Evolutionary conservation across 2,797 vertebrate species (phyloP).

Genomic region (Sebastes vulpes): DNA sequence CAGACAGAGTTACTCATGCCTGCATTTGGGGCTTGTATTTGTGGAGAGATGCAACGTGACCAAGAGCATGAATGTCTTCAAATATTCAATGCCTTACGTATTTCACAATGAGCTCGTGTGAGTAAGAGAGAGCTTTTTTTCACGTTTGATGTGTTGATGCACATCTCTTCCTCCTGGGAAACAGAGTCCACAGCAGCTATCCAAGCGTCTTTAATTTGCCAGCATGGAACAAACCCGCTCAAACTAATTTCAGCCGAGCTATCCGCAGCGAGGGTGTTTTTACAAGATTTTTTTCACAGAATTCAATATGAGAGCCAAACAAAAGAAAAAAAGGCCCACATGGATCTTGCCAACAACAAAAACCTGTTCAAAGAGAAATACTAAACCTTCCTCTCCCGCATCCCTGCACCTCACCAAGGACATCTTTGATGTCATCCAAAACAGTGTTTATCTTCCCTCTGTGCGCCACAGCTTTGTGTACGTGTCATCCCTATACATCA

Average conservation of each 20-base stretch:
- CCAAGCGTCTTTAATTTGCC: conserved; percentile 36
- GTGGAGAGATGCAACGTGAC: conserved; percentile 27
- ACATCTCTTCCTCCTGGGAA: conserved; percentile 21
- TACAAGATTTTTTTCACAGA: background rate
- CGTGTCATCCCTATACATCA: conserved; percentile 7
- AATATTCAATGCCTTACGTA: conserved; percentile 3
- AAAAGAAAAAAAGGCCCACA: conserved; percentile 39
- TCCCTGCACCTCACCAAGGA: conserved; percentile 45
- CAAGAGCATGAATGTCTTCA: conserved; percentile 21
- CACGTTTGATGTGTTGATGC: conserved; percentile 18
- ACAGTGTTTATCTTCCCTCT: conserved; percentile 52
- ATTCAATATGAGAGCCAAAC: conserved; percentile 47
- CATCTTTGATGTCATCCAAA: conserved; percentile 62
- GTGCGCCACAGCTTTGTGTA: conserved; percentile 44
- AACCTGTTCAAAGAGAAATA: conserved; percentile 60
- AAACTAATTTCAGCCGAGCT: conserved; percentile 20
- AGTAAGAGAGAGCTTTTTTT: background rate
- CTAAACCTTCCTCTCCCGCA: conserved; percentile 35
- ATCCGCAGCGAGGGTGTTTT: conserved; percentile 24
- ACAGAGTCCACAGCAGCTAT: background rate
- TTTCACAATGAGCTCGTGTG: conserved; percentile 34
- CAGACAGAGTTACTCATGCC: background rate
- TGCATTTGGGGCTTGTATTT: conserved; percentile 35
- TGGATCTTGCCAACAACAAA: conserved; percentile 48
- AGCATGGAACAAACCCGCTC: conserved; percentile 32